Evolutionary conservation across 2,888 invertebrate genomes (phyloP).

Genomic region (Acrocyrtus sp.): DNA sequence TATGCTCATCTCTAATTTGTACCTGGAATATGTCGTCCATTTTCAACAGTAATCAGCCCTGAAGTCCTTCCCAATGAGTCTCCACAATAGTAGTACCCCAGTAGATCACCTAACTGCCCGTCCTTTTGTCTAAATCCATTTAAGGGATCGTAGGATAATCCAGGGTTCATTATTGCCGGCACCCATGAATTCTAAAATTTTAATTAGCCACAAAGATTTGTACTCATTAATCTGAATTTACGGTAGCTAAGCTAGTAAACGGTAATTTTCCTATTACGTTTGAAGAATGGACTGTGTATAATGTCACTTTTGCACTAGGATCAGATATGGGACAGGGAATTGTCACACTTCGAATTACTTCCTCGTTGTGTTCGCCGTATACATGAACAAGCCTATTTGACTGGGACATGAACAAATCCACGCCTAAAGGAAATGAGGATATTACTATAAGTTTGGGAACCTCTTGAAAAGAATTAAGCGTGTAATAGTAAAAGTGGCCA

Average conservation of each 20-base stretch:
- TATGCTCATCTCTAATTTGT: too few relatives aligned
- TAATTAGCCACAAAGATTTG: background rate
- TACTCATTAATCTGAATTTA: background rate
- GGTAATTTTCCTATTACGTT: constrained; percentile 23
- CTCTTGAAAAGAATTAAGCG: too few relatives aligned
- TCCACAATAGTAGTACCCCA: constrained; percentile 50
- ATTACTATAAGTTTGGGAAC: too few relatives aligned
- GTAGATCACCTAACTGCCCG: constrained; percentile 29
- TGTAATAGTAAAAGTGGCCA: too few relatives aligned
- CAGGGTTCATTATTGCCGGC: constrained; percentile 24
- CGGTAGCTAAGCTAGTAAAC: background rate
- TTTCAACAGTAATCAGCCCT: constrained; percentile 41
- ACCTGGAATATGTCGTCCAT: constrained; percentile 48
- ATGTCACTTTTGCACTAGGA: constrained; percentile 14
- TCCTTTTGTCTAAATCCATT: constrained; percentile 42
- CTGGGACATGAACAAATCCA: constrained; percentile 37
- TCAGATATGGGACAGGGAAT: constrained; percentile 46
- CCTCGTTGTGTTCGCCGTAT: constrained; percentile 43
- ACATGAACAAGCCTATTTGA: constrained; percentile 35
- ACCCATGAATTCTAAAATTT: constrained; percentile 49
- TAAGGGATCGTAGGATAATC: constrained; percentile 35
- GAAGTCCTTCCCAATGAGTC: constrained; percentile 30
- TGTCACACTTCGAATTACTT: constrained; percentile 23
- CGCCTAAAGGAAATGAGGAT: constrained; percentile 8
- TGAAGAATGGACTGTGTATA: constrained; percentile 32